Conservation (phyloP, 2,888 invertebrate species). For the Chymomyza procnemis region DNA sequence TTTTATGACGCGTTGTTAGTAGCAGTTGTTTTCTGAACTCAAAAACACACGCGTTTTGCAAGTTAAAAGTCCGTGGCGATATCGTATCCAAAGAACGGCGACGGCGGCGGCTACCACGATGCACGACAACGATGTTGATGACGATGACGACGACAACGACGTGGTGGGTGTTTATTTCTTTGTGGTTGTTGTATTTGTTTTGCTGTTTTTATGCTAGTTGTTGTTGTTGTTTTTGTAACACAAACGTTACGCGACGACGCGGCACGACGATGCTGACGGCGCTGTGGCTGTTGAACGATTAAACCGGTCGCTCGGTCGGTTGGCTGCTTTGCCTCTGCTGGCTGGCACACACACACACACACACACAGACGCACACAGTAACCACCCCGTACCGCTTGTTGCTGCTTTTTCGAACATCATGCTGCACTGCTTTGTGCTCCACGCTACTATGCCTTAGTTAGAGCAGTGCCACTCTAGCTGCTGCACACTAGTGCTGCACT, state of each 20-base stretch:
- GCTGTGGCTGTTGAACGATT: constrained; percentile 78
- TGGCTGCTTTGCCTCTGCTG: constrained; percentile 15
- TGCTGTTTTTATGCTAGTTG: constrained; percentile 20
- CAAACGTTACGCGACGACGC: constrained; percentile 55
- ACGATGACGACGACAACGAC: constrained; percentile 29
- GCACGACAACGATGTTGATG: constrained; percentile 30
- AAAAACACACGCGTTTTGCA: constrained; percentile 22
- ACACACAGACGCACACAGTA: not conserved
- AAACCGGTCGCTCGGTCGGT: constrained; percentile 65
- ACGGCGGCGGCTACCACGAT: constrained; percentile 40
- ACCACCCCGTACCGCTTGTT: constrained; percentile 14
- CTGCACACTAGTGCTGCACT: not conserved
- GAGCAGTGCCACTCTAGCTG: constrained; percentile 35
- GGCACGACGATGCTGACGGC: constrained; percentile 63
- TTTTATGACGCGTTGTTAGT: constrained; percentile 8
- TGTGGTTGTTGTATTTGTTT: constrained; percentile 22
- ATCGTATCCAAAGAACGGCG: constrained; percentile 52
- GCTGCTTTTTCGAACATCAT: constrained; percentile 18
- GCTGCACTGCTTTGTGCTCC: constrained; percentile 10
- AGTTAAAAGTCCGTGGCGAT: constrained; percentile 30
- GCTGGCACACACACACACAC: constrained; percentile 4
- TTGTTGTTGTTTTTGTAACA: constrained; percentile 40
- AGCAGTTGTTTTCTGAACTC: constrained; percentile 28
- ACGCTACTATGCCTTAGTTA: not conserved
- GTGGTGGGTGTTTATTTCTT: constrained; percentile 23